Evolutionary conservation across 2,113 vertebrate genomes (phyloP), one percentile per base, ranked within the genome.

Genomic region (Morone chrysops): DNA sequence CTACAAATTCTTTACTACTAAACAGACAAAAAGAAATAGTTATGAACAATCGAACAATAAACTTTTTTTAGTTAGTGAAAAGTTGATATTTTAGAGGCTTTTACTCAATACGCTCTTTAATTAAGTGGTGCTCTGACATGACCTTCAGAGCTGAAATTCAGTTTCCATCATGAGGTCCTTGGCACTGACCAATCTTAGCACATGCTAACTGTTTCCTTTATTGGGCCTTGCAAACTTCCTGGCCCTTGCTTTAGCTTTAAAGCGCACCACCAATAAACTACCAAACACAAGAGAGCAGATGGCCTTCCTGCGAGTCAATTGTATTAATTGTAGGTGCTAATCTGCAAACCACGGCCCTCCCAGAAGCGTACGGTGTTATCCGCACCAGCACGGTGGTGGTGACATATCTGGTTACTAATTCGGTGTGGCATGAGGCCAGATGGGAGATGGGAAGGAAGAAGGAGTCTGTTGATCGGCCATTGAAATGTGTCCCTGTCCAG

Each of bases 351-450:
- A 6, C n/a, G 75, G 80, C 88, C 84, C 80, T 78, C 82, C 81
- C 85, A 72, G 67, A 87, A 80, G 85, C 53, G 59, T 50, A 59
- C 75, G 8, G 50, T 50, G 75, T 76, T 89, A 80, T 68, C 80
- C 50, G 22, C 78, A 78, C 78, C 80, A 40, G 79, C 74, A 8
- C 51, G 53, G 71, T 69, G 83, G 71, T 63, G 70, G 80, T 82
- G 85, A 89, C 88, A 86, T 87, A 87, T 90, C 87, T 87, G 80
- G 74, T 89, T 91, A 63, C 87, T 92, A 86, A 90, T 82, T 84
- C 47, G 4, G 79, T 78, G 84, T 87, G 89, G 86, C 87, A 66
- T 61, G 45, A 76, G 70, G 85, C 87, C 85, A 89, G 81, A 84
- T 84, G 90, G 86, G 81, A 89, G 82, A 84, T 6, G 67, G 83